Conservation (phyloP, 2,888 invertebrate species). For the Epirrita christyi region DNA sequence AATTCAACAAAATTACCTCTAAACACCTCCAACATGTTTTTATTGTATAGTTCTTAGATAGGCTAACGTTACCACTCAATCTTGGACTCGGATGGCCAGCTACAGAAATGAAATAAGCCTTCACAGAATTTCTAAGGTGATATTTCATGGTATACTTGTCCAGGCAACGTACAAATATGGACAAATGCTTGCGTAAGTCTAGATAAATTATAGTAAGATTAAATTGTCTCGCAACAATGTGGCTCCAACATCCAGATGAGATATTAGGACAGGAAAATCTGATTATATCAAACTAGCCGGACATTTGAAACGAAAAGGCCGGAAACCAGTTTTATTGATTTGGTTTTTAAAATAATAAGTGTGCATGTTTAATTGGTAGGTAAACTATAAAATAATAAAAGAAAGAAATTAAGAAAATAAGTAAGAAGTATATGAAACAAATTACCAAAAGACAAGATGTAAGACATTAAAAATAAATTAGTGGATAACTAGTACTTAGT, state of each 20-base stretch:
- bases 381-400: too few species aligned
- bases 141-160: slow-evolving; percentile 23
- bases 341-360: neutral
- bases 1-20: slow-evolving; percentile 13
- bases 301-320: neutral
- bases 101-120: slow-evolving; percentile 18
- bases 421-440: too few species aligned
- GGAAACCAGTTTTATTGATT: neutral
- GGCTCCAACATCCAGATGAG: neutral
- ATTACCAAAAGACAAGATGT: too few species aligned
- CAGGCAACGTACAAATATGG: slow-evolving; percentile 27
- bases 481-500: too few species aligned
- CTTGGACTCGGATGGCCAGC: slow-evolving; percentile 14
- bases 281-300: neutral
- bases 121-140: slow-evolving; percentile 10
- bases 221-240: slow-evolving; percentile 35
- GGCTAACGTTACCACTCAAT: slow-evolving; percentile 21
- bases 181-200: slow-evolving; percentile 24
- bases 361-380: neutral
- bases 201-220: slow-evolving; percentile 35
- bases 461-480: too few species aligned
- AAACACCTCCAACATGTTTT: slow-evolving; percentile 4
- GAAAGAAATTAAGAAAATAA: too few species aligned
- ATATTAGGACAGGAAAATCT: neutral
- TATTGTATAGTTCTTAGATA: slow-evolving; percentile 12